A percentile compares a stretch with the other conserved stretches of the same genome.
These are phyloP conservation scores for Drosophila nigricruria DNA, from an alignment of 2,888 invertebrate genomes.

Conservation along the genomic window DNA sequence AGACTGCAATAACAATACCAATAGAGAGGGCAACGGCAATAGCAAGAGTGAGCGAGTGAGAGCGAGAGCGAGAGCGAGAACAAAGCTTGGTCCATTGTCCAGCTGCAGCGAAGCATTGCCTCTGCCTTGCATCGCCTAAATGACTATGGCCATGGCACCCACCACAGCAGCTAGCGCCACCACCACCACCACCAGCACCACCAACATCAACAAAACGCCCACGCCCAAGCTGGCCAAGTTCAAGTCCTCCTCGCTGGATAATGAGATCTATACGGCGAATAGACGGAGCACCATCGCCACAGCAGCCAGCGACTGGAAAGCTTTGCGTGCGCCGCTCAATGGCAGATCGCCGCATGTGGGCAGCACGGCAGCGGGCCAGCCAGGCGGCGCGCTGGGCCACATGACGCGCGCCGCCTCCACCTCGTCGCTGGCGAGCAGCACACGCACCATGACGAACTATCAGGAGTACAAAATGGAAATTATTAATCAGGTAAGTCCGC, in stretches of 20 bases:
- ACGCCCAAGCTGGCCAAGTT: slow-evolving; percentile 67
- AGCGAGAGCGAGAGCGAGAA: slow-evolving; percentile 6
- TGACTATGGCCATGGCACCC: slow-evolving; percentile 66
- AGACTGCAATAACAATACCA: slow-evolving; percentile 26
- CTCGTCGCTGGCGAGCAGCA: slow-evolving; percentile 81
- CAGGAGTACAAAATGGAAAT: slow-evolving; percentile 84
- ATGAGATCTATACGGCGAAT: slow-evolving; percentile 78
- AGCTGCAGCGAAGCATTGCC: slow-evolving; percentile 51
- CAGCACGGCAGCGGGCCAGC: slow-evolving; percentile 30
- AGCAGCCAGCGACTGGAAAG: slow-evolving; percentile 70
- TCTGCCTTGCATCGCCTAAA: slow-evolving; percentile 26
- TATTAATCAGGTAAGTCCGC: slow-evolving; percentile 83
- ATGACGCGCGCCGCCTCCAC: slow-evolving; percentile 81
- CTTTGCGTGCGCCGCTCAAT: slow-evolving; percentile 62
- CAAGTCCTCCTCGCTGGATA: slow-evolving; percentile 81
- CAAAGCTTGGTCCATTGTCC: slow-evolving; percentile 36
- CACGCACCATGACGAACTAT: slow-evolving; percentile 80
- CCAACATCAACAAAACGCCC: slow-evolving; percentile 20
- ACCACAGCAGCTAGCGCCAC: slow-evolving; percentile 27
- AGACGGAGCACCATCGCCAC: slow-evolving; percentile 74
- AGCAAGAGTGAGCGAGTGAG: slow-evolving; percentile 7
- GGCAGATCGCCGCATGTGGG: slow-evolving; percentile 56
- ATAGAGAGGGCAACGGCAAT: slow-evolving; percentile 18
- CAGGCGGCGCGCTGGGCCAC: slow-evolving; percentile 43
- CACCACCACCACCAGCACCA: slow-evolving; percentile 1